These are phyloP conservation scores for Papilio xuthus DNA, from an alignment of 1,140 invertebrate species.

Conservation along the genomic window DNA sequence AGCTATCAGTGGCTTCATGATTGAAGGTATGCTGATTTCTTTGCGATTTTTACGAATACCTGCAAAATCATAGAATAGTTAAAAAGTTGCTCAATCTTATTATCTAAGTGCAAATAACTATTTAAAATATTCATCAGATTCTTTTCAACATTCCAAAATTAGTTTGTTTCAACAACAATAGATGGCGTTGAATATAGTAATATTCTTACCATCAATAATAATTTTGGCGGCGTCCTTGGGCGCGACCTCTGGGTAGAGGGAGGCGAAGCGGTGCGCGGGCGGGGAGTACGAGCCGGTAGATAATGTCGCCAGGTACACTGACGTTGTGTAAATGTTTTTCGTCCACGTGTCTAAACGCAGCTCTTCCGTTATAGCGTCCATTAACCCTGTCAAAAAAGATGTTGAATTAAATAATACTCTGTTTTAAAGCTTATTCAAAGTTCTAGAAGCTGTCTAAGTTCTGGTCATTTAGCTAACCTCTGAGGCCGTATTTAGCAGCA, in stretches of 20 bases:
- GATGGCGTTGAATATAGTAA: neutral
- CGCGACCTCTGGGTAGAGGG: constrained; percentile 61
- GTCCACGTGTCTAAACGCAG: constrained; percentile 75
- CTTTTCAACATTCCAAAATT: too few species aligned
- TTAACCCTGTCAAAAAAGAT: constrained; percentile 74
- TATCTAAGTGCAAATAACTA: too few species aligned
- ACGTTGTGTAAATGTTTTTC: constrained; percentile 69
- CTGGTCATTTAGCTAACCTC: constrained; percentile 73
- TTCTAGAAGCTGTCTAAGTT: neutral
- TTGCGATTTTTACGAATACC: constrained; percentile 70
- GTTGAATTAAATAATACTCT: too few species aligned
- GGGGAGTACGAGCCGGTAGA: constrained; percentile 61
- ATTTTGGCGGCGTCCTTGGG: constrained; percentile 64
- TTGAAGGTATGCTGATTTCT: constrained; percentile 65
- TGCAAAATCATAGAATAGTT: constrained; percentile 49
- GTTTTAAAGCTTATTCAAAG: too few species aligned
- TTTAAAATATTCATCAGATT: too few species aligned
- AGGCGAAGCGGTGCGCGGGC: constrained; percentile 64
- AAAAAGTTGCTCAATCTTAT: neutral
- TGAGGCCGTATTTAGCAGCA: constrained; percentile 90
- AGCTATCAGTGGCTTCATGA: constrained; percentile 66
- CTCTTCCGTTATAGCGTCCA: constrained; percentile 85
- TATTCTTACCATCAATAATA: constrained; percentile 66
- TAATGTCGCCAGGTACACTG: constrained; percentile 65
- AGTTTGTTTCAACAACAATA: neutral